Percentiles rank a stretch among this genome's conserved stretches.
Evolutionary conservation across 1,140 invertebrate species (phyloP).

Genomic region (Venustaconcha ellipsiformis): DNA sequence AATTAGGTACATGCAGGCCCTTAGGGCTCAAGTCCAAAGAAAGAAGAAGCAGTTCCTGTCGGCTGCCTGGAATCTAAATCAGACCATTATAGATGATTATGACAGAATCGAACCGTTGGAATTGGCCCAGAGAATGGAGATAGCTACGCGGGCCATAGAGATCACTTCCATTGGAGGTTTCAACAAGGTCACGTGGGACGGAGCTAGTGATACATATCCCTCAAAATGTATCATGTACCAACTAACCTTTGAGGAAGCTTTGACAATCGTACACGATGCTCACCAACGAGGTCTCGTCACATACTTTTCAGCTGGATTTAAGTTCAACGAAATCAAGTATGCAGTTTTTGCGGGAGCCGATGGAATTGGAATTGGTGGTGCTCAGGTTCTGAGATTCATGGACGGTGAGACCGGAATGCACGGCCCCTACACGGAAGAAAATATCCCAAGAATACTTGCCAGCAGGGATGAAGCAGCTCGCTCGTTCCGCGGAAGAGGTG

Average conservation of each 20-base stretch:
- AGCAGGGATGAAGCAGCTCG: no score
- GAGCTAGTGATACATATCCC: slow-evolving; percentile 43
- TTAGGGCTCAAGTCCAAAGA: slow-evolving; percentile 39
- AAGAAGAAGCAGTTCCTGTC: slow-evolving; percentile 42
- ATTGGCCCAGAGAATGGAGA: slow-evolving; percentile 39
- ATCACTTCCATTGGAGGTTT: slow-evolving; percentile 26
- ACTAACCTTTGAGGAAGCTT: slow-evolving; percentile 44
- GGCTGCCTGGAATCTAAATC: slow-evolving; percentile 53
- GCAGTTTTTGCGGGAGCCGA: no score
- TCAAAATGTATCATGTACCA: slow-evolving; percentile 56
- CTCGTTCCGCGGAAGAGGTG: no score
- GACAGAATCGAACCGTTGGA: slow-evolving; percentile 9
- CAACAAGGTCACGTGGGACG: slow-evolving; percentile 41
- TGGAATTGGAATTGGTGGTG: no score
- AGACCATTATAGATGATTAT: slow-evolving; percentile 38
- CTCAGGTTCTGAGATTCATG: no score
- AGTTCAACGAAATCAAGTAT: no score
- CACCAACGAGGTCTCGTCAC: no score
- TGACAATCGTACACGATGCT: slow-evolving; percentile 40
- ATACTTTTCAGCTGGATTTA: no score
- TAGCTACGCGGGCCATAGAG: slow-evolving; percentile 43
- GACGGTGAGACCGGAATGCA: no score
- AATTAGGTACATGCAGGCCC: slow-evolving; percentile 25
- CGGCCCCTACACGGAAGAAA: no score
- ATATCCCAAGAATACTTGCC: no score